Evolutionary conservation across 2,888 invertebrate genomes (phyloP), one percentile per base, ranked within the genome.

Genomic region (Geotrupes spiniger): DNA sequence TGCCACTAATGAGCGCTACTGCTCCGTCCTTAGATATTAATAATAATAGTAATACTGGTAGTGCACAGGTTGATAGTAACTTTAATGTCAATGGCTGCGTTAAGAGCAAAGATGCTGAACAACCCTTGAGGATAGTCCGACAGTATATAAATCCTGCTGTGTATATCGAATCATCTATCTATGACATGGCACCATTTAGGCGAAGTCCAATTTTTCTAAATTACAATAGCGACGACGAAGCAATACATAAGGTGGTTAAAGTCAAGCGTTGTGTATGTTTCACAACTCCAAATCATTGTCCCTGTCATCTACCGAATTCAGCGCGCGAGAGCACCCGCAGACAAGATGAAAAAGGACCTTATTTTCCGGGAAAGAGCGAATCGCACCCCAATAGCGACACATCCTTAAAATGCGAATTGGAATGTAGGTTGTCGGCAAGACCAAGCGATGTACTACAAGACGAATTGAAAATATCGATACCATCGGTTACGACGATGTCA

Each of bases 81-180:
- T 44, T 44, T 33, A 41, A 46, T 27, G 36, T 40, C 40, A 46
- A 46, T 46, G 46, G 46, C 28, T 46, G 33, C 41, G 46, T 31
- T 17, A 12, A 41, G 28, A 41, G 40, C 41, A 45, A 45, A 36
- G 26, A 9, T 38, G 37, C 43, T 17, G 43, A 49, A 21, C 21
- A 21, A 21, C 43, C 49, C 28, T 38, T 49, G 36, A 45, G 50
- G 38, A 42, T 50, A 42, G 53, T 58, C 15, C 56, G 70, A 53
- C 76, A 80, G 49, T 80, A 79, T 59, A 77, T 82, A 42, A 82
- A 82, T 63, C 77, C 82, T 0, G 81, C 83, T 4, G 81, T 82
- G 53, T 81, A 76, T 53, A 75, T 81, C 1, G 82, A 82, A 62
- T 73, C 75, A 0, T 68, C 77, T 36, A 42, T 50, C 25, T 50